Base-by-base conservation (phyloP, 2,797 vertebrate genomes). In the Siniperca undulata region DNA sequence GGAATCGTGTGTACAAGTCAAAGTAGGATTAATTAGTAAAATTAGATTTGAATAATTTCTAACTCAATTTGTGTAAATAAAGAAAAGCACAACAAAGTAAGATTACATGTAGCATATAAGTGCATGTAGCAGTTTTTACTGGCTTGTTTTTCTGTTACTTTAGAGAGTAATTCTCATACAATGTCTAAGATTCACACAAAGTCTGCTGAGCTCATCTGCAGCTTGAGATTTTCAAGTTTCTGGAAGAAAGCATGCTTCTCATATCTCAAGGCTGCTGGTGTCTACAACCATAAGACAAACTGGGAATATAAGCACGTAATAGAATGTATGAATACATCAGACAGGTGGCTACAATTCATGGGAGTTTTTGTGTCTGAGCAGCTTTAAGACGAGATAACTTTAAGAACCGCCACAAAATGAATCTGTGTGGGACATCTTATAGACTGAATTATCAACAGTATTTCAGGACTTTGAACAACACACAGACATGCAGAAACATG, bases 201-300 rank as follows among this genome's bases (percentile, higher is more conserved):
- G 60, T 24, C 38, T 66, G 55, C 78, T 59, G 66, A 80, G 65
- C 27, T 83, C 68, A 59, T 76, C 69, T 77, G 38, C 67, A 60
- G 48, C n/a, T 24, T 22, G 16, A 68, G 6, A 78, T 58, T 44
- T 79, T 78, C 64, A 83, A 13, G 17, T 70, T 75, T 77, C 53
- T 81, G 66, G 13, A 60, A 24, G 38, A 40, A 76, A 10, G 22
- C 14, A 10, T 38, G 65, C 10, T 44, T 59, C 55, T 70, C 27
- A 60, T 20, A 71, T 68, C 50, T 72, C 19, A 7, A 70, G 22
- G 56, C 44, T 38, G 58, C 30, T 62, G 27, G 16, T 48, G 46
- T 73, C 20, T 8, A 5, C 30, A 55, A 74, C 52, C 80, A 56
- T 12, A 62, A 42, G 34, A 77, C 60, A 74, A 72, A 62, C 59